phyloP scores from a whole-genome alignment of 2,797 vertebrate genomes.

The Borostomias antarcticus region DNA sequence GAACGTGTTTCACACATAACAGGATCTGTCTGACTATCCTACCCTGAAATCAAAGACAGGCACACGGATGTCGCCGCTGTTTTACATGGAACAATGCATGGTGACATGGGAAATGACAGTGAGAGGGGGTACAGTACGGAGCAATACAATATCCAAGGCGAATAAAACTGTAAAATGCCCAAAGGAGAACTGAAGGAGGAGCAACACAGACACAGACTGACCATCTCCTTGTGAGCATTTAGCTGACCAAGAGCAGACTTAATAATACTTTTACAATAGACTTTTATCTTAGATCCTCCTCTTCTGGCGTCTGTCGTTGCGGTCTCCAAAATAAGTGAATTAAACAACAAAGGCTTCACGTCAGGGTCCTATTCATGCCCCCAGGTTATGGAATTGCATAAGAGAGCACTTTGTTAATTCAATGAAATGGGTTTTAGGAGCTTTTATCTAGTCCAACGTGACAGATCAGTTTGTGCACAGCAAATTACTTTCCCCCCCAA shows the following conservation, averaged over 20 bases:
- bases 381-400: background rate
- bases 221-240: too few species aligned
- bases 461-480: slow-evolving; percentile 10
- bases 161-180: slow-evolving; percentile 23
- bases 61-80: slow-evolving; percentile 65
- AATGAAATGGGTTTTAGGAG: background rate
- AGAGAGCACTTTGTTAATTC: slow-evolving; percentile 8
- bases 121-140: slow-evolving; percentile 52
- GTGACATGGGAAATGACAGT: slow-evolving; percentile 61
- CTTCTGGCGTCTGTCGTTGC: background rate
- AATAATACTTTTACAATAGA: too few species aligned
- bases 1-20: slow-evolving; percentile 75
- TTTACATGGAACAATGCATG: slow-evolving; percentile 66
- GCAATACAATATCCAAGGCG: slow-evolving; percentile 51
- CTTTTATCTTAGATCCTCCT: background rate
- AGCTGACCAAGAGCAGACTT: too few species aligned
- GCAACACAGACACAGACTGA: too few species aligned
- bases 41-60: slow-evolving; percentile 59
- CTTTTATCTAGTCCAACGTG: slow-evolving; percentile 9
- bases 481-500: slow-evolving; percentile 32
- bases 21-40: slow-evolving; percentile 65
- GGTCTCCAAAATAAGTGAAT: background rate
- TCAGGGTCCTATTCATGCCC: background rate
- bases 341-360: background rate
- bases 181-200: background rate